Evolutionary conservation across 2,113 vertebrate species (phyloP).

Genomic region (Orthonyx spaldingii): DNA sequence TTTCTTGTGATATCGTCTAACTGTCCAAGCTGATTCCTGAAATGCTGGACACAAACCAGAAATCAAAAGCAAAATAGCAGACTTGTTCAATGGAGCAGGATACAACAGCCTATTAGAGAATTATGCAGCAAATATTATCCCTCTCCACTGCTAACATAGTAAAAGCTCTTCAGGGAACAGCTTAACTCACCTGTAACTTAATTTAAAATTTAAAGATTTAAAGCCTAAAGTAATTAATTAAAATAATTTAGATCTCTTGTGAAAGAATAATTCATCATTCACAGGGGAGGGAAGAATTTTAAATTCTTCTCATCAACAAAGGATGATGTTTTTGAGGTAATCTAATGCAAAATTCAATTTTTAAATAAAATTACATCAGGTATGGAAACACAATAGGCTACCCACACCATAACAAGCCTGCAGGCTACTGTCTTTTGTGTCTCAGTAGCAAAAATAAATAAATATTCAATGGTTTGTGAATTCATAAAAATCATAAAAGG

Average conservation of each 20-base stretch:
- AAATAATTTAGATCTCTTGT: constrained; percentile 24
- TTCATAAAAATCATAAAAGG: not conserved
- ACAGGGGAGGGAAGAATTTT: not conserved
- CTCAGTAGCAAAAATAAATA: not conserved
- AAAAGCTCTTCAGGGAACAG: constrained; percentile 35
- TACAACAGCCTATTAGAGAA: constrained; percentile 9
- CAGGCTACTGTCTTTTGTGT: not conserved
- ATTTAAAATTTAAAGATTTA: constrained; percentile 52
- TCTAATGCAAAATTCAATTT: not conserved
- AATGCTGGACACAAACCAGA: constrained; percentile 2
- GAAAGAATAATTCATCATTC: constrained; percentile 27
- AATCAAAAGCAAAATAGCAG: constrained; percentile 1
- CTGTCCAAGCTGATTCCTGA: not conserved
- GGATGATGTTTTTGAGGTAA: not conserved
- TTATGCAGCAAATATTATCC: not conserved
- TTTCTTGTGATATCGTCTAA: not conserved
- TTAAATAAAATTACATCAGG: not conserved
- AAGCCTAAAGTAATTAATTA: constrained; percentile 38
- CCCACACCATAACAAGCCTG: not conserved
- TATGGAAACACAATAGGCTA: not conserved
- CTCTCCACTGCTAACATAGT: not conserved
- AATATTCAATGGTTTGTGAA: not conserved
- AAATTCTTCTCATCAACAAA: not conserved
- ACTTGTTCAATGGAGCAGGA: not conserved
- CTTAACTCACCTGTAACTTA: constrained; percentile 58